These are phyloP conservation scores for Ariolimax columbianus DNA, from an alignment of 2,888 invertebrate genomes.

Conservation along the genomic window DNA sequence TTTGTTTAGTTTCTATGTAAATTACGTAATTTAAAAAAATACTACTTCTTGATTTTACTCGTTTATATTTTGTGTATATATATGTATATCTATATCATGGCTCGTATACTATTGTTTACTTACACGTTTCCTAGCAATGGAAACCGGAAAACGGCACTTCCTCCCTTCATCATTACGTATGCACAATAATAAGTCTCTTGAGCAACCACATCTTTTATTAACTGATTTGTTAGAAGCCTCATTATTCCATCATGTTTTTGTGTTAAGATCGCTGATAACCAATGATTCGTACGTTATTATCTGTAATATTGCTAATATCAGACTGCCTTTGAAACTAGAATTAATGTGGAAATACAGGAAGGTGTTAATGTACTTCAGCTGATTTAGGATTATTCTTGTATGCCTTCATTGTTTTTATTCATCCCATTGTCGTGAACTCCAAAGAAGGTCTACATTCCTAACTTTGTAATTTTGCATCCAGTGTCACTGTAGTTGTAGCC, in stretches of 20 bases:
- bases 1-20: too few species aligned
- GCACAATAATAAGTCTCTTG: neutral
- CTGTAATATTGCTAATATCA: neutral
- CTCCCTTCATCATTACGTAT: neutral
- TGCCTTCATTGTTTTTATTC: too few species aligned
- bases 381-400: neutral
- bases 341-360: neutral
- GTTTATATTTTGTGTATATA: too few species aligned
- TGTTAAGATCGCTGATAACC: neutral
- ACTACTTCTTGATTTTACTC: too few species aligned
- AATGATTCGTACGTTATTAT: neutral
- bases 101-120: too few species aligned
- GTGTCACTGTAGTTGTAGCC: too few species aligned
- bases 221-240: neutral
- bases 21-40: too few species aligned
- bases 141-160: neutral
- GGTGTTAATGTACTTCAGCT: neutral
- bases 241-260: neutral
- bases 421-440: too few species aligned
- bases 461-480: too few species aligned
- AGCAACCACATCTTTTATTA: neutral
- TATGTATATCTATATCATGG: too few species aligned
- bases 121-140: too few species aligned
- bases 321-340: neutral
- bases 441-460: too few species aligned